phyloP scores from a whole-genome alignment of 2,888 invertebrate genomes.

The Trachelus stipa region DNA sequence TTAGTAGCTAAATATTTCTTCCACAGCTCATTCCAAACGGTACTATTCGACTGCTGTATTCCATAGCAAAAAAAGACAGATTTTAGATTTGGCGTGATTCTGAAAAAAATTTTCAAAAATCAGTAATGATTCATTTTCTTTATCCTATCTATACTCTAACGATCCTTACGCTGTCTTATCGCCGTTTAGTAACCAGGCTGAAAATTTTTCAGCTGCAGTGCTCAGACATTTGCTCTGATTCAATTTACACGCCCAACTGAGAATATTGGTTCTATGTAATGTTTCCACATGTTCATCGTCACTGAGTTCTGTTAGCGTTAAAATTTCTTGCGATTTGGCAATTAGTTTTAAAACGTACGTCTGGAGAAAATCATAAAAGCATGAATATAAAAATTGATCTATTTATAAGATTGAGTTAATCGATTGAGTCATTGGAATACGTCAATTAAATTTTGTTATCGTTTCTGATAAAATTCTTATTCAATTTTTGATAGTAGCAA shows the following conservation, averaged over 20 bases:
- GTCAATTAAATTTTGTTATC: neutral
- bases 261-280: slow-evolving; percentile 71
- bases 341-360: slow-evolving; percentile 1
- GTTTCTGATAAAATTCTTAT: neutral
- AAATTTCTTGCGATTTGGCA: slow-evolving; percentile 6
- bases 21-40: slow-evolving; percentile 81
- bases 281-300: slow-evolving; percentile 71
- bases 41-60: slow-evolving; percentile 73
- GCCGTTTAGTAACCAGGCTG: slow-evolving; percentile 16
- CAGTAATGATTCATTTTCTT: neutral
- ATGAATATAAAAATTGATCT: neutral
- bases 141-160: too few relatives aligned
- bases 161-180: slow-evolving; percentile 14
- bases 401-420: neutral
- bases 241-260: slow-evolving; percentile 76
- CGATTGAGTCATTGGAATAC: neutral
- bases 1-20: slow-evolving; percentile 71
- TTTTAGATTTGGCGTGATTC: slow-evolving; percentile 76
- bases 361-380: slow-evolving; percentile 2
- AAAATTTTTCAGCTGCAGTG: slow-evolving; percentile 56
- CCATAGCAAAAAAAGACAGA: slow-evolving; percentile 75
- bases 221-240: slow-evolving; percentile 72
- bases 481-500: neutral
- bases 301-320: slow-evolving; percentile 41
- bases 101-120: slow-evolving; percentile 47